Conservation (phyloP, 2,797 vertebrate species). For the Hipposideros larvatus region DNA sequence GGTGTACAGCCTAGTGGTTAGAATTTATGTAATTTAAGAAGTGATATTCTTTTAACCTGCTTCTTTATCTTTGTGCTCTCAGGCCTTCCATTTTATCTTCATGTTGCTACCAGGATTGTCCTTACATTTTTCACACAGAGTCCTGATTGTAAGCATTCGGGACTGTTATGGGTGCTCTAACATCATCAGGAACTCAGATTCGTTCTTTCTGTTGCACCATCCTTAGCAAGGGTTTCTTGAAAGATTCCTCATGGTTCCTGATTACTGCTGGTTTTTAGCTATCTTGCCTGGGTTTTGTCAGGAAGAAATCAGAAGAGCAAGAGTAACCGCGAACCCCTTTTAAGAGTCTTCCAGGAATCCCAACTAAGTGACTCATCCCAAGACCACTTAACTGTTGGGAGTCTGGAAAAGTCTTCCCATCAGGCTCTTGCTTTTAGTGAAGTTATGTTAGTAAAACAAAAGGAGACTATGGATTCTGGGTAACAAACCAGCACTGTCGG, state of each 20-base stretch:
- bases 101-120: not conserved
- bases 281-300: not conserved
- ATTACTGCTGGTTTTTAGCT: not conserved
- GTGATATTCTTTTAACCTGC: not conserved
- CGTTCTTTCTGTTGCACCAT: not conserved
- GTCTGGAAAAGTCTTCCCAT: not conserved
- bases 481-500: not conserved
- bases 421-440: slow-evolving; percentile 10
- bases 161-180: not conserved
- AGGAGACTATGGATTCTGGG: not conserved
- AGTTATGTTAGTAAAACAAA: slow-evolving; percentile 14
- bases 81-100: slow-evolving; percentile 17
- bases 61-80: not conserved
- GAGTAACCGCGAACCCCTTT: not conserved
- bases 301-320: not conserved
- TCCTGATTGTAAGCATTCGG: not conserved
- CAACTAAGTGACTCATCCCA: not conserved
- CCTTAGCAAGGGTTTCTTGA: not conserved
- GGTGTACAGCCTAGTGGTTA: too few relatives aligned
- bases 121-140: not conserved
- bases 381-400: not conserved
- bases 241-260: not conserved
- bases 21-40: too few relatives aligned
- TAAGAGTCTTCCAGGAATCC: not conserved
- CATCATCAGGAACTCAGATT: not conserved